Evolutionary conservation across 2,888 invertebrate genomes (phyloP).

Genomic region (Idaea aversata): DNA sequence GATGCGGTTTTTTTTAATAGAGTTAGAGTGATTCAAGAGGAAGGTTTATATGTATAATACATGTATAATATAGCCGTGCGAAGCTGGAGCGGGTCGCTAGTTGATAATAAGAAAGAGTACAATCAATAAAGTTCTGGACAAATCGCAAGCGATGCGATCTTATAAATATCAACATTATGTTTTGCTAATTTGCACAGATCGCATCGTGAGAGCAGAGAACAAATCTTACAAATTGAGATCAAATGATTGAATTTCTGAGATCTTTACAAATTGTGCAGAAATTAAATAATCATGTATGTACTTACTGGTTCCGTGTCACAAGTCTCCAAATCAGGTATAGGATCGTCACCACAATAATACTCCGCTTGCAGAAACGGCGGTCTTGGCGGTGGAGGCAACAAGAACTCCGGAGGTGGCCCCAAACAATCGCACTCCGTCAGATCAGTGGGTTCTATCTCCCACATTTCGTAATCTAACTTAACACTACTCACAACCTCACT

Average conservation of each 20-base stretch:
- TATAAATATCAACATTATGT: no score
- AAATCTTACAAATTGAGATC: neutral
- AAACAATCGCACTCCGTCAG: slow-evolving; percentile 88
- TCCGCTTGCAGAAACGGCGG: slow-evolving; percentile 86
- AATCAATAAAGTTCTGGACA: no score
- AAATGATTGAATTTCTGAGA: neutral
- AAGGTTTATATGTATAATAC: no score
- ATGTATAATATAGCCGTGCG: no score
- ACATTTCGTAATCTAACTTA: slow-evolving; percentile 83
- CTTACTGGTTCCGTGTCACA: slow-evolving; percentile 89
- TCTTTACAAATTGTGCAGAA: neutral
- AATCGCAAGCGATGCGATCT: no score
- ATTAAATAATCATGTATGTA: slow-evolving; percentile 30
- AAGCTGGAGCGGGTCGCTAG: no score
- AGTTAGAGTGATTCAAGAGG: no score
- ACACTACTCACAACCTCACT: slow-evolving; percentile 80
- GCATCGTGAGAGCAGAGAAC: no score
- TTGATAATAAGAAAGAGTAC: no score
- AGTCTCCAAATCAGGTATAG: slow-evolving; percentile 85
- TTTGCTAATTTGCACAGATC: no score
- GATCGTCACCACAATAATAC: slow-evolving; percentile 85
- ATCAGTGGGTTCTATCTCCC: slow-evolving; percentile 86
- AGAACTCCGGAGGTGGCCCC: slow-evolving; percentile 87
- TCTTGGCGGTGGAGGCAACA: slow-evolving; percentile 86
- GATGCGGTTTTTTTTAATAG: no score